Evolutionary conservation across 2,113 vertebrate genomes (phyloP).

Genomic region (Promerops cafer): DNA sequence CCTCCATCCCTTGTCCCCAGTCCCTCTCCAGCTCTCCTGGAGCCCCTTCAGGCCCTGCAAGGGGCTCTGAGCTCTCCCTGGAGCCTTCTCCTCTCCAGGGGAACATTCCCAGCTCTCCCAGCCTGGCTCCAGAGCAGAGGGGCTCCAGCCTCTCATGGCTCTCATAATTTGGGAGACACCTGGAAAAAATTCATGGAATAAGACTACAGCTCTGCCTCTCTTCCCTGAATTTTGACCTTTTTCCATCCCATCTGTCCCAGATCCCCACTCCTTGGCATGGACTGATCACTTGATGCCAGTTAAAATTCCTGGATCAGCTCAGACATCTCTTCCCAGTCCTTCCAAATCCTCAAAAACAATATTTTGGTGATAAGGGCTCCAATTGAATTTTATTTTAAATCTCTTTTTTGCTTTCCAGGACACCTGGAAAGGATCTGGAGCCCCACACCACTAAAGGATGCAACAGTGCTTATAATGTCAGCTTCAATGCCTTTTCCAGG

Average conservation of each 20-base stretch:
- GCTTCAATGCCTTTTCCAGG: not conserved
- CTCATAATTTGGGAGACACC: not conserved
- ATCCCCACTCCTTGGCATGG: no score
- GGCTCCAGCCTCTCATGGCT: not conserved
- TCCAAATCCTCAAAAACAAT: not conserved
- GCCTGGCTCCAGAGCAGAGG: not conserved
- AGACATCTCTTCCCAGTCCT: not conserved
- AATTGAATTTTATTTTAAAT: not conserved
- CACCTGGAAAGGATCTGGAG: not conserved
- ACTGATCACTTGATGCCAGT: accelerated
- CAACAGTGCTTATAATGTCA: not conserved
- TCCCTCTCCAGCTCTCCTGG: not conserved
- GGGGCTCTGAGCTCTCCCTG: not conserved
- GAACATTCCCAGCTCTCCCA: not conserved
- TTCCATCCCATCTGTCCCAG: not conserved
- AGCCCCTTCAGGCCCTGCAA: not conserved
- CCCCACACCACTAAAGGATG: not conserved
- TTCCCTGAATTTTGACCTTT: not conserved
- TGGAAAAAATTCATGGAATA: not conserved
- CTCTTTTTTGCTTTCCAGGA: not conserved
- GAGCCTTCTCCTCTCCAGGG: not conserved
- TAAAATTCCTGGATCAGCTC: not conserved
- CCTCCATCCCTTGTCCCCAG: not conserved
- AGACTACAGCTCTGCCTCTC: not conserved
- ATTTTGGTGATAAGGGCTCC: no score